These are phyloP conservation scores for Tachysurus vachellii DNA, from an alignment of 2,113 vertebrate genomes.

Conservation along the genomic window DNA sequence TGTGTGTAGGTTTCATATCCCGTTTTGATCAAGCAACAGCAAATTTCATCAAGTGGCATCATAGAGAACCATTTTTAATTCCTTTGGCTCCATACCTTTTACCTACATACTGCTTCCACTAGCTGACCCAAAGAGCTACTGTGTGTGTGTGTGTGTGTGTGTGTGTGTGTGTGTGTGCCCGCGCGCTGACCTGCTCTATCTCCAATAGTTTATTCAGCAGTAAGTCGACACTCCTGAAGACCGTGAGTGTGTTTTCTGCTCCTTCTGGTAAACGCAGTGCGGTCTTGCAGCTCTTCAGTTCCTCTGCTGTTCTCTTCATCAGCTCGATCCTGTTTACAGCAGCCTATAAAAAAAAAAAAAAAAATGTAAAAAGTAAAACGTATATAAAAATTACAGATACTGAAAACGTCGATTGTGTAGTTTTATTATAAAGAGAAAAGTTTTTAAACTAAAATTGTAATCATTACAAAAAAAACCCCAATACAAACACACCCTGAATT, in stretches of 20 bases:
- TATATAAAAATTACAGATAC: neutral
- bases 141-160: neutral
- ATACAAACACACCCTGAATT: slow-evolving; percentile 71
- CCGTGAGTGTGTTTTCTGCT: slow-evolving; percentile 73
- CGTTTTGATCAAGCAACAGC: neutral
- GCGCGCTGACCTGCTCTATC: slow-evolving; percentile 75
- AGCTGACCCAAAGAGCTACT: neutral
- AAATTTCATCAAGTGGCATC: neutral
- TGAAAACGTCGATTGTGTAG: neutral
- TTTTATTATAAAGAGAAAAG: neutral
- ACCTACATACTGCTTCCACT: too few species aligned
- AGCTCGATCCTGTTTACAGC: slow-evolving; percentile 76
- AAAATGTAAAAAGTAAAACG: neutral
- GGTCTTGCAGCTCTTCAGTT: slow-evolving; percentile 80
- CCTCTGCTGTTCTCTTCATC: slow-evolving; percentile 80
- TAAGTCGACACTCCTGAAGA: slow-evolving; percentile 77
- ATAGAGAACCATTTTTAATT: neutral
- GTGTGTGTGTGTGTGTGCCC: neutral
- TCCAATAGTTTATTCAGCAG: slow-evolving; percentile 77
- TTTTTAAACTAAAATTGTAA: neutral
- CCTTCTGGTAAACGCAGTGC: slow-evolving; percentile 74
- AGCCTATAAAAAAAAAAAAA: slow-evolving; percentile 63
- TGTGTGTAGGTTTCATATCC: neutral
- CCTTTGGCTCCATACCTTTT: neutral
- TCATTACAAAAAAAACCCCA: neutral